Evolutionary conservation across 2,797 vertebrate genomes (phyloP), one percentile per base, ranked within the genome.

Genomic region (Pempheris klunzingeri): DNA sequence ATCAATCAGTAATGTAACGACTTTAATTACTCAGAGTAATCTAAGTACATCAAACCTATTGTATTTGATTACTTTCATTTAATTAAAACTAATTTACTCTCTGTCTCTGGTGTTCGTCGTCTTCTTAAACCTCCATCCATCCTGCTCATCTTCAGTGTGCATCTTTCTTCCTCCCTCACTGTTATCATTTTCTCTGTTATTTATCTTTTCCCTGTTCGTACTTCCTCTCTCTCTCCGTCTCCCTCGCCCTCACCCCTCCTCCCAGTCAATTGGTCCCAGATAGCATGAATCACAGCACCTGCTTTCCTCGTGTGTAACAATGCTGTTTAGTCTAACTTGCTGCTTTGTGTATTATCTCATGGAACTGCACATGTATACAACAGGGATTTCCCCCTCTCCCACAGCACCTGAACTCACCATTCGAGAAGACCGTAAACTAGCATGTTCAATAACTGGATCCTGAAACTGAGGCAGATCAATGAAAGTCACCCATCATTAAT

Each of bases 271-370:
- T 22, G 47, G 22, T 66, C 34, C 24, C 47, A 44, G 71, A 44
- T 52, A 30, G 18, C 20, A 13, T 38, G 30, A 52, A 39, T 47
- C 18, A 53, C 52, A 59, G 12, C 43, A 50, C n/a, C 10, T 66
- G 26, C 12, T 43, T 26, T n/a, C 32, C 46, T 53, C 22, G 0
- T 62, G 66, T 67, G 44, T 38, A 61, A 34, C 39, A 50, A 26
- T 38, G 38, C 20, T 71, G 28, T 75, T 64, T 52, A 58, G 67
- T 77, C 67, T 66, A 62, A 60, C 53, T 26, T 28, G 66, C 52
- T 67, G 30, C 54, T 54, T 41, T 64, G 58, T 72, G 62, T 49
- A n/a, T 8, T 36, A 10, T 74, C 43, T 65, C 32, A 68, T 44
- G 15, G 24, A 65, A 53, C 38, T 47, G 9, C 30, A 15, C 61